A percentile compares a stretch with the other conserved stretches of the same genome.
These are phyloP conservation scores for Gandaritis pyraliata DNA, from an alignment of 2,888 invertebrate species.

Conservation along the genomic window DNA sequence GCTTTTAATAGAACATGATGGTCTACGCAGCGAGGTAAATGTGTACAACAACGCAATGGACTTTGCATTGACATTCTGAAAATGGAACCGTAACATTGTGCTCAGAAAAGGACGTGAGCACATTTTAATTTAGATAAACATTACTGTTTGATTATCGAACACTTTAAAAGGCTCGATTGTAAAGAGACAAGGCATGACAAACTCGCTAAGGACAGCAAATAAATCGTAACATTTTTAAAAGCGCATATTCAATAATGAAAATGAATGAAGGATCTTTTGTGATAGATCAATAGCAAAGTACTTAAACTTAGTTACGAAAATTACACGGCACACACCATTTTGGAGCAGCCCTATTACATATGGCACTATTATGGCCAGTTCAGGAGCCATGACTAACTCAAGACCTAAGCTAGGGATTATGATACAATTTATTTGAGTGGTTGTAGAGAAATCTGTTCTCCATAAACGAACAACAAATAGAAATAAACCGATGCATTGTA, in stretches of 20 bases:
- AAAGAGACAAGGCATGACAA: too few species aligned
- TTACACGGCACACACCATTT: constrained; percentile 28
- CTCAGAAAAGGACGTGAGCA: too few species aligned
- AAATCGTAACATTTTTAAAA: too few species aligned
- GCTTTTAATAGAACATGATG: neutral
- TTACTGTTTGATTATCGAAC: too few species aligned
- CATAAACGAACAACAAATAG: constrained; percentile 17
- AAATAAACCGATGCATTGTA: neutral
- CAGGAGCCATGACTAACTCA: constrained; percentile 29
- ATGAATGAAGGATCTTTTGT: too few species aligned
- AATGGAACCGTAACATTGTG: neutral
- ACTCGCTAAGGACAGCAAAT: too few species aligned
- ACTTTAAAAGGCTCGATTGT: too few species aligned
- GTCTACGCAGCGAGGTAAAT: neutral
- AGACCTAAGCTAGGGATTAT: constrained; percentile 30
- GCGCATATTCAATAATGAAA: too few species aligned
- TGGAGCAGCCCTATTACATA: constrained; percentile 24
- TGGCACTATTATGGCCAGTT: constrained; percentile 27
- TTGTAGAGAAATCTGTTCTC: constrained; percentile 32
- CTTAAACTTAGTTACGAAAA: constrained; percentile 28
- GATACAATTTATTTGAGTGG: constrained; percentile 32
- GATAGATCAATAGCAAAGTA: neutral
- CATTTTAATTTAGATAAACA: too few species aligned
- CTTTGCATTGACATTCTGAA: too few species aligned
- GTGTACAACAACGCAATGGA: neutral